phyloP scores from a whole-genome alignment of 2,888 invertebrate genomes.

The Volucella zonaria region DNA sequence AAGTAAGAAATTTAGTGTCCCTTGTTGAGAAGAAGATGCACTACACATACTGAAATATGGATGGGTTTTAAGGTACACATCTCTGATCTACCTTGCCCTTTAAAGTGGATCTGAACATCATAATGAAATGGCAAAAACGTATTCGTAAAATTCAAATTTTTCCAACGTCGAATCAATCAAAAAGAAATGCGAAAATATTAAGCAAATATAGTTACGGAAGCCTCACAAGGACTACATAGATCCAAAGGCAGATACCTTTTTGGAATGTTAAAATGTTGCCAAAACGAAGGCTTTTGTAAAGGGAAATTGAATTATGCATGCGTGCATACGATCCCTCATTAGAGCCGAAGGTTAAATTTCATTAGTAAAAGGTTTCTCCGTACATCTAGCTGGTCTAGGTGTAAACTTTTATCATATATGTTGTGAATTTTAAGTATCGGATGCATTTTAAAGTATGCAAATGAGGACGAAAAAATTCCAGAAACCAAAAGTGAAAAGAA shows the following conservation, averaged over 20 bases:
- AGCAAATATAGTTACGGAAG: slow-evolving; percentile 46
- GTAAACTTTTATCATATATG: slow-evolving; percentile 36
- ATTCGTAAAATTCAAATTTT: slow-evolving; percentile 29
- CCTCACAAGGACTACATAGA: slow-evolving; percentile 1
- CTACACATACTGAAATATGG: too few relatives aligned
- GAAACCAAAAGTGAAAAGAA: background rate
- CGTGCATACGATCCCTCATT: slow-evolving; percentile 43
- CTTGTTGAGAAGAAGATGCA: too few relatives aligned
- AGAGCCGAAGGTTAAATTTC: slow-evolving; percentile 49
- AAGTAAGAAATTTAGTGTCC: background rate
- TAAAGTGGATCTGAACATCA: background rate
- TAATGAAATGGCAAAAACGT: background rate
- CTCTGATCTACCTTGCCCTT: too few relatives aligned
- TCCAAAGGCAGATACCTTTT: background rate
- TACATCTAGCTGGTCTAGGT: slow-evolving; percentile 29
- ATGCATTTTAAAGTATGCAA: slow-evolving; percentile 40
- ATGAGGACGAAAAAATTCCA: slow-evolving; percentile 9
- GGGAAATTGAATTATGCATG: slow-evolving; percentile 34
- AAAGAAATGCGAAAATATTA: slow-evolving; percentile 57
- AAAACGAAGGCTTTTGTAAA: slow-evolving; percentile 20
- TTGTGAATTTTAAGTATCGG: slow-evolving; percentile 34
- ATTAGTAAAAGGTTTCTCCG: slow-evolving; percentile 43
- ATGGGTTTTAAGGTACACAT: too few relatives aligned
- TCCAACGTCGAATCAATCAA: slow-evolving; percentile 50
- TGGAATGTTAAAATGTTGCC: slow-evolving; percentile 16